phyloP scores from a whole-genome alignment of 2,888 invertebrate species.

The Lepidochrysops patricia region DNA sequence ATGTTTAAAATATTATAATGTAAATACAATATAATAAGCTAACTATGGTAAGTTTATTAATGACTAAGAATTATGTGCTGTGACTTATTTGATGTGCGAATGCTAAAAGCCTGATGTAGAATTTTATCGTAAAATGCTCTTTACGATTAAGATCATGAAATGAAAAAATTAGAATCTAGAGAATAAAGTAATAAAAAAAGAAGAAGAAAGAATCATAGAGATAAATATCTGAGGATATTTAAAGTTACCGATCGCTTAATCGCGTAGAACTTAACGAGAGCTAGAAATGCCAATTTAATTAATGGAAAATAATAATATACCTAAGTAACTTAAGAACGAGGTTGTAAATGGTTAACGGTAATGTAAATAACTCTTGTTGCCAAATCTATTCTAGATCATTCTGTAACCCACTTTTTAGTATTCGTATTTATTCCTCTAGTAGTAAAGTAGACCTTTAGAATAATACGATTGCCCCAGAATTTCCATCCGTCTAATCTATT shows the following conservation, averaged over 20 bases:
- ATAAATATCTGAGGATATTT: conserved; percentile 3
- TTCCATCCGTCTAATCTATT: conserved; percentile 74
- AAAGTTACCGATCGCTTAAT: conserved; percentile 11
- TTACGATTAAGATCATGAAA: conserved; percentile 3
- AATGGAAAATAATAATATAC: conserved; percentile 14
- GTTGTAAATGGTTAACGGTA: conserved; percentile 11
- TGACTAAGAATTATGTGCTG: conserved; percentile 41
- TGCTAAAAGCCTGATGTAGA: conserved; percentile 13
- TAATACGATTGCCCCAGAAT: conserved; percentile 74
- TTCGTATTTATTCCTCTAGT: conserved; percentile 31
- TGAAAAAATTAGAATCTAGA: no score
- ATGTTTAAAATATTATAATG: conserved; percentile 36
- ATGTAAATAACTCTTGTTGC: conserved; percentile 31
- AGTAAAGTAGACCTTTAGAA: conserved; percentile 35
- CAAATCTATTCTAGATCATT: conserved; percentile 28
- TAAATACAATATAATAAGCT: conserved; percentile 57
- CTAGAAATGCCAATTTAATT: conserved; percentile 22
- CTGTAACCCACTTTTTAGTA: conserved; percentile 23
- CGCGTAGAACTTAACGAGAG: conserved; percentile 20
- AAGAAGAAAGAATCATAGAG: no score
- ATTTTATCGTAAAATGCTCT: conserved; percentile 6
- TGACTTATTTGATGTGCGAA: conserved; percentile 48
- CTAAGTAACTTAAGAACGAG: conserved; percentile 6
- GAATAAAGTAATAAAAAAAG: no score
- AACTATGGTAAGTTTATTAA: conserved; percentile 39